Percentiles rank a stretch among this genome's conserved stretches.
phyloP scores from a whole-genome alignment of 2,797 vertebrate genomes.

The Neomorphus geoffroyi region DNA sequence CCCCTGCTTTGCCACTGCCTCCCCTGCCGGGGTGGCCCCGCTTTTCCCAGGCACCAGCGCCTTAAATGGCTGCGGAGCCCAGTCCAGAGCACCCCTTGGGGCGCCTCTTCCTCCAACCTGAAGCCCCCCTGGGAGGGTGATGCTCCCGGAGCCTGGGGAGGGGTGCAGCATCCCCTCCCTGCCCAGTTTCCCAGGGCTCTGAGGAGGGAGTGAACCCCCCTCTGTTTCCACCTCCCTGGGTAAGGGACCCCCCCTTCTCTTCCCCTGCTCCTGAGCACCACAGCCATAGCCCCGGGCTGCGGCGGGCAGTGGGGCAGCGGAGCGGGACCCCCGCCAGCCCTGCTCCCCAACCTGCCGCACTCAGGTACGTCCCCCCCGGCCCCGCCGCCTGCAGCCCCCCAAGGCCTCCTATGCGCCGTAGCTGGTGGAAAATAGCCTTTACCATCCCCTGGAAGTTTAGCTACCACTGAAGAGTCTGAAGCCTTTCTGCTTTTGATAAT shows the following conservation, averaged over 20 bases:
- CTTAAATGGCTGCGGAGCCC: background rate
- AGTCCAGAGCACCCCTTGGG: background rate
- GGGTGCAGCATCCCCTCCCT: background rate
- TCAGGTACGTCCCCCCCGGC: slow-evolving; percentile 16
- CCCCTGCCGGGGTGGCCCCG: background rate
- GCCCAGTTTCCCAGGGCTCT: background rate
- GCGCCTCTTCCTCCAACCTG: background rate
- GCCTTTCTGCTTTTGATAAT: slow-evolving; percentile 83
- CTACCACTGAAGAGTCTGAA: slow-evolving; percentile 64
- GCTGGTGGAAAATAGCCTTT: slow-evolving; percentile 57
- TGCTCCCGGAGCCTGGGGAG: background rate
- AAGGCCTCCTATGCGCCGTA: slow-evolving; percentile 44
- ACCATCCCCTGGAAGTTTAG: slow-evolving; percentile 34
- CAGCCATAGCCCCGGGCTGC: slow-evolving; percentile 53
- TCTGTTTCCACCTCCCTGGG: background rate
- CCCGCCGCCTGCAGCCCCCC: slow-evolving; percentile 32
- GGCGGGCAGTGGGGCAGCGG: background rate
- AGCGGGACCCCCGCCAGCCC: background rate
- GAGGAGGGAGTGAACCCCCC: background rate
- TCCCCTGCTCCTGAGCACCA: background rate
- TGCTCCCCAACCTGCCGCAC: slow-evolving; percentile 31
- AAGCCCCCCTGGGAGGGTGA: background rate
- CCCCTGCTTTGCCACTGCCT: background rate
- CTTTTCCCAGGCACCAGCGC: background rate
- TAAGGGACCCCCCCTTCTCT: background rate